A percentile compares a stretch with the other conserved stretches of the same genome.
These are phyloP conservation scores for Crocodylus rhombifer DNA, from an alignment of 2,797 vertebrate genomes.

Conservation along the genomic window DNA sequence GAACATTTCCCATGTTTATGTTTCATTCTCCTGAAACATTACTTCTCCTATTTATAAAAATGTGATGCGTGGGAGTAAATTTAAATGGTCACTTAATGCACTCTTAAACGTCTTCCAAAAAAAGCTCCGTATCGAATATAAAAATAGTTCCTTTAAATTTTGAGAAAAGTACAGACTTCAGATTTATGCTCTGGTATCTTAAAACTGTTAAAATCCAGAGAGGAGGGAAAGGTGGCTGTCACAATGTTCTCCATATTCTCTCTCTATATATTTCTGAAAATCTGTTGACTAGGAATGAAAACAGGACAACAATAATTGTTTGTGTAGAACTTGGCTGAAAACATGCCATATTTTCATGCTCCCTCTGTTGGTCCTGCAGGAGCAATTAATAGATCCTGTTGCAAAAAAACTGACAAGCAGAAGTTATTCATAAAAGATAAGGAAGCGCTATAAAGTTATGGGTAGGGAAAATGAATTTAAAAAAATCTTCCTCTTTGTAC, in stretches of 20 bases:
- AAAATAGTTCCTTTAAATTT: neutral
- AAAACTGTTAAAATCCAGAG: neutral
- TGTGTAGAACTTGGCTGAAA: constrained; percentile 51
- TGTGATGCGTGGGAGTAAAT: neutral
- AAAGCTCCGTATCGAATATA: neutral
- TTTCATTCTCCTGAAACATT: neutral
- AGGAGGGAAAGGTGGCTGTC: constrained; percentile 5
- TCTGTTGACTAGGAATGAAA: constrained; percentile 68
- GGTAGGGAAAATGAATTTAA: neutral
- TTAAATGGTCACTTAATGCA: neutral
- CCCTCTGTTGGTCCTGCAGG: constrained; percentile 12
- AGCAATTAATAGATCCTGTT: neutral
- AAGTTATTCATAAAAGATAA: neutral
- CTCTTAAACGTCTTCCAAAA: constrained; percentile 8
- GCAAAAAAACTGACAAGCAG: constrained; percentile 22
- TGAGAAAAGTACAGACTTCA: neutral
- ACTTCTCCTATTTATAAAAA: neutral
- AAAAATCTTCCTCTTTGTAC: neutral
- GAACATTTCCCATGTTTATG: neutral
- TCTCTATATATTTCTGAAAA: constrained; percentile 1
- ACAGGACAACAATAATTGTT: constrained; percentile 59
- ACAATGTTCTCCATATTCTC: neutral
- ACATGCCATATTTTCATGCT: constrained; percentile 21
- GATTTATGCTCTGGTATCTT: neutral
- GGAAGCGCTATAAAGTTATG: neutral